These are phyloP conservation scores for Trissolcus brochymenae DNA, from an alignment of 2,888 invertebrate genomes.

Conservation along the genomic window DNA sequence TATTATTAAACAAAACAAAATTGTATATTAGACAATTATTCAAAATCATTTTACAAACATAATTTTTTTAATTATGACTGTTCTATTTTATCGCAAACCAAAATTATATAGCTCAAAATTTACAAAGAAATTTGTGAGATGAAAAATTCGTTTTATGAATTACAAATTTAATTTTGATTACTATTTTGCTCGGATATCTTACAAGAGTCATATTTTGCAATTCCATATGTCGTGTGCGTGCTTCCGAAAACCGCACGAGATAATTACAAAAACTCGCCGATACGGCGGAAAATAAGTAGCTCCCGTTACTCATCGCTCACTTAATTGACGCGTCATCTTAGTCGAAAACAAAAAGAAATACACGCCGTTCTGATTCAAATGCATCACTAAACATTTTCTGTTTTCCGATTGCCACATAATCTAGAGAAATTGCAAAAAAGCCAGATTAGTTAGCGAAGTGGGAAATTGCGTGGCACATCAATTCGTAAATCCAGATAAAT, in stretches of 20 bases:
- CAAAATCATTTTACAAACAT: too few species aligned
- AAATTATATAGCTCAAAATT: too few species aligned
- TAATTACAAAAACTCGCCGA: background rate
- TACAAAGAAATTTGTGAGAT: background rate
- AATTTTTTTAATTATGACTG: too few species aligned
- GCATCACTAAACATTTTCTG: constrained; percentile 2
- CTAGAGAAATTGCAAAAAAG: background rate
- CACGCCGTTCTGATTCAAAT: background rate
- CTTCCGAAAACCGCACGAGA: constrained; percentile 8
- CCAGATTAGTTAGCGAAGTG: background rate
- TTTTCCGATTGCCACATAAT: background rate
- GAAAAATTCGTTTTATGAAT: background rate
- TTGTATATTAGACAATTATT: too few species aligned
- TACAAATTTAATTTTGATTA: too few species aligned
- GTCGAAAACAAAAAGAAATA: constrained; percentile 4
- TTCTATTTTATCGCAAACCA: too few species aligned
- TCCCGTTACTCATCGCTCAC: constrained; percentile 20
- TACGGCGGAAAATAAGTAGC: background rate
- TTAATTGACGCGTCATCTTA: constrained; percentile 9
- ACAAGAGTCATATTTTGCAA: constrained; percentile 22
- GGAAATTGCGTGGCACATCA: background rate
- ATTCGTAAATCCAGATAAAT: background rate
- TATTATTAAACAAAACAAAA: too few species aligned
- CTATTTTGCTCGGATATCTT: constrained; percentile 7
- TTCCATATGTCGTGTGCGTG: constrained; percentile 6